phyloP scores from a whole-genome alignment of 1,140 invertebrate species.

The Conopomorpha cramerella region DNA sequence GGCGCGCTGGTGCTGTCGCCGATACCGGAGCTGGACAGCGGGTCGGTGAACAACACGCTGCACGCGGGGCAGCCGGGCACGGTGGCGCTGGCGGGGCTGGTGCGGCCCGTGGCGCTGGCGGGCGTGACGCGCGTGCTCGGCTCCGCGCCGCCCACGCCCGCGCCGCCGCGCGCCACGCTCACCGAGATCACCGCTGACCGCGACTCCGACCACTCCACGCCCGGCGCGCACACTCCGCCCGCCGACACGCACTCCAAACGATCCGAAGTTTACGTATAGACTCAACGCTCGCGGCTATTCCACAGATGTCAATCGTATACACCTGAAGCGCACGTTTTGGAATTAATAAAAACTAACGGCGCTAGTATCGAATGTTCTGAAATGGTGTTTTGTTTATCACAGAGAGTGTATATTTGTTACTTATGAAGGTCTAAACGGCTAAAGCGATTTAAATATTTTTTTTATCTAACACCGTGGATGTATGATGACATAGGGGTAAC shows the following conservation, averaged over 20 bases:
- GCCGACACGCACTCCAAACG: slow-evolving; percentile 48
- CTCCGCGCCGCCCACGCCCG: slow-evolving; percentile 19
- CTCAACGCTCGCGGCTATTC: too few species aligned
- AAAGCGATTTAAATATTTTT: too few species aligned
- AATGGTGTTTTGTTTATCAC: too few species aligned
- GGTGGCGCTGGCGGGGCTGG: slow-evolving; percentile 71
- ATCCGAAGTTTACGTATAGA: slow-evolving; percentile 62
- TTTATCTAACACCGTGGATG: too few species aligned
- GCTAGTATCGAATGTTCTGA: too few species aligned
- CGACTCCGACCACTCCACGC: slow-evolving; percentile 30
- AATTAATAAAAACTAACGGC: too few species aligned
- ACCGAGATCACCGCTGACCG: slow-evolving; percentile 35
- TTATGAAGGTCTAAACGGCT: too few species aligned
- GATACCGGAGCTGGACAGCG: slow-evolving; percentile 75
- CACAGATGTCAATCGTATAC: too few species aligned
- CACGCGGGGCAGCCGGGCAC: slow-evolving; percentile 70
- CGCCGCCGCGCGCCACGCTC: slow-evolving; percentile 24
- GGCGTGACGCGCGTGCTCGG: slow-evolving; percentile 63
- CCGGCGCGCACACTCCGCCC: slow-evolving; percentile 22
- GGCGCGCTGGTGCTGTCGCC: slow-evolving; percentile 77
- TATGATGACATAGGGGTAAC: too few species aligned
- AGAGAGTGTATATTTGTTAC: too few species aligned
- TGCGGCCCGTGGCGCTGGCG: slow-evolving; percentile 65
- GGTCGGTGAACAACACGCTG: slow-evolving; percentile 70
- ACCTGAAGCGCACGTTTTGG: too few species aligned